phyloP scores from a whole-genome alignment of 2,797 vertebrate species.

The Sebastes melanostomus region DNA sequence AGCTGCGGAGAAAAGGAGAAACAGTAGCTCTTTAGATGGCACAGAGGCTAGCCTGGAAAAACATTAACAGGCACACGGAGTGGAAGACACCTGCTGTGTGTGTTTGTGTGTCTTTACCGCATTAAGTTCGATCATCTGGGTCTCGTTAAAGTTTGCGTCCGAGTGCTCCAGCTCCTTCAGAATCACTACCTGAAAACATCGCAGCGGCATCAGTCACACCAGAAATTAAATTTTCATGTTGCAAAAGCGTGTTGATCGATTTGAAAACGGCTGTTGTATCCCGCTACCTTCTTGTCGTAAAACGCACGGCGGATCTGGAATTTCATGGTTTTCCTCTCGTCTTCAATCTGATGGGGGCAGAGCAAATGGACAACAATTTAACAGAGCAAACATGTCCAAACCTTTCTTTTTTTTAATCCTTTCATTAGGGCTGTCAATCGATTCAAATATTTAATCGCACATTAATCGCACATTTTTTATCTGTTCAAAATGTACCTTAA shows the following conservation, averaged over 20 bases:
- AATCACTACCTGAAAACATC: slow-evolving; percentile 86
- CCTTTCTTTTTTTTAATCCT: not conserved
- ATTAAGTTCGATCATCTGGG: slow-evolving; percentile 92
- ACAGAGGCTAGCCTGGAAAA: not conserved
- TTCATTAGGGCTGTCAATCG: no score
- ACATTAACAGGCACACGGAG: not conserved
- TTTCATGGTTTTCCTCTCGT: slow-evolving; percentile 84
- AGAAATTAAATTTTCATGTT: not conserved
- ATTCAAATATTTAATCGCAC: no score
- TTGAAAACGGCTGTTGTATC: not conserved
- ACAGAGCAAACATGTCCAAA: not conserved
- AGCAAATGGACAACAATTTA: not conserved
- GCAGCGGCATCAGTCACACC: not conserved
- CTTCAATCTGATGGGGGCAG: slow-evolving; percentile 86
- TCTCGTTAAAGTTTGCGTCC: slow-evolving; percentile 90
- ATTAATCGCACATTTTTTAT: no score
- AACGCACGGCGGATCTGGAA: slow-evolving; percentile 85
- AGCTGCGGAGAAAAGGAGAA: slow-evolving; percentile 78
- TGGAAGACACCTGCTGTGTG: not conserved
- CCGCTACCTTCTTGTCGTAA: slow-evolving; percentile 92
- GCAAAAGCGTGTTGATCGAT: not conserved
- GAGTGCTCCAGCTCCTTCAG: slow-evolving; percentile 91
- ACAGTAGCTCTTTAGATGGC: not conserved
- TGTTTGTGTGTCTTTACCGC: slow-evolving; percentile 75
- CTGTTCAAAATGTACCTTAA: no score